Base-by-base conservation (phyloP, 2,797 vertebrate genomes). In the Phoxinus dragarum region DNA sequence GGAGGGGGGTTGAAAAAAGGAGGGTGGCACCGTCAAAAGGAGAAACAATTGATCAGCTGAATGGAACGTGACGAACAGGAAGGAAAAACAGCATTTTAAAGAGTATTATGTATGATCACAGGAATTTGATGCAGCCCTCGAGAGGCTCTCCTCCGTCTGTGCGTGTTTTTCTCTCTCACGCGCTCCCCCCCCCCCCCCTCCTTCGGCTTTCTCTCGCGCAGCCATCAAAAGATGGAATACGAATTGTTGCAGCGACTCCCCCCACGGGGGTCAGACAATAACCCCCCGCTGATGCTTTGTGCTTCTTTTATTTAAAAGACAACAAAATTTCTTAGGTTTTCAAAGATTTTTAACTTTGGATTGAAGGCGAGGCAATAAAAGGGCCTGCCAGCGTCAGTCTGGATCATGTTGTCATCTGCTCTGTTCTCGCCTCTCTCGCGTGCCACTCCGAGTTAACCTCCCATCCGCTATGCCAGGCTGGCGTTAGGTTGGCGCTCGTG, bases 271-370 rank as follows among this genome's bases (percentile, higher is more conserved):
- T 97, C 96, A 97, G 96, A 97, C 98, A 97, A 98, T 98, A 98
- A 96, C 97, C 98, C 97, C 98, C 97, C 97, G 97, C 97, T 98
- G 98, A 97, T 98, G 96, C 98, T 98, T 99, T 99, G 97, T 99
- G 97, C 96, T 96, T 95, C 96, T 97, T 97, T 97, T 97, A 98
- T 98, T 99, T 99, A 98, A 98, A 97, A 99, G 97, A 97, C 97
- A 96, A 99, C 97, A 97, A 96, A 97, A 97, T 97, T 96, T 96
- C 95, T 95, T 94, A 94, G 92, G 90, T 93, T 74, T 77, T 79
- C 94, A 97, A 98, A 97, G 97, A 98, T 99, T 96, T 98, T 98
- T 97, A 99, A 98, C 97, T 98, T 98, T 96, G 96, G 96, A 97
- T 98, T 97, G 97, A 96, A 99, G 97, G 96, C 95, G 94, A 94